Conservation (phyloP, 1,140 invertebrate genomes). For the Spodoptera frugiperda region DNA sequence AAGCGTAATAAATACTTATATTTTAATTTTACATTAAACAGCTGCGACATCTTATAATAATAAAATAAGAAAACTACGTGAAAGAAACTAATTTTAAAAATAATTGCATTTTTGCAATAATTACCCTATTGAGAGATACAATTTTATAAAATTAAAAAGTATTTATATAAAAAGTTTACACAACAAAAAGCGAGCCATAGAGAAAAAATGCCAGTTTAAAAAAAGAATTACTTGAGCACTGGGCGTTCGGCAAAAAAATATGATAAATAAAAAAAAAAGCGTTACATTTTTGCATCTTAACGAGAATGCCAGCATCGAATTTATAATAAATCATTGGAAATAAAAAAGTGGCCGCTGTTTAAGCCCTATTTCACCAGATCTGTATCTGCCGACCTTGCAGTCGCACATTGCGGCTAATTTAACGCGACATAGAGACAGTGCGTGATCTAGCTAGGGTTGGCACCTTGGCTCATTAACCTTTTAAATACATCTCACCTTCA, state of each 20-base stretch:
- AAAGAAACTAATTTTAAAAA: slow-evolving; percentile 6
- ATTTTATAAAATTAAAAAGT: slow-evolving; percentile 20
- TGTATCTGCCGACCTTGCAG: slow-evolving; percentile 35
- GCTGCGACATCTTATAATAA: slow-evolving; percentile 20
- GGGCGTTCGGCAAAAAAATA: neutral
- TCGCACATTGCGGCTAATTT: slow-evolving; percentile 40
- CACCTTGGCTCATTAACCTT: neutral
- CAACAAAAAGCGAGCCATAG: neutral
- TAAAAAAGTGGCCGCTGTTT: slow-evolving; percentile 26
- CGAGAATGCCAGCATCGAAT: slow-evolving; percentile 32
- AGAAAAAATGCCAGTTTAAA: slow-evolving; percentile 2
- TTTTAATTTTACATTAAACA: neutral
- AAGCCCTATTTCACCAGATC: slow-evolving; percentile 37
- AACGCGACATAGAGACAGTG: slow-evolving; percentile 41
- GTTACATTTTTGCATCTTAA: slow-evolving; percentile 35
- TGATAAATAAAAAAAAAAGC: slow-evolving; percentile 19
- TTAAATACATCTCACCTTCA: neutral
- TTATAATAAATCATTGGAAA: slow-evolving; percentile 38
- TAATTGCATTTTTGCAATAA: slow-evolving; percentile 27
- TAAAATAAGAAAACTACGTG: neutral
- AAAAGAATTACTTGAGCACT: neutral
- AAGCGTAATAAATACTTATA: too few species aligned
- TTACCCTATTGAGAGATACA: neutral
- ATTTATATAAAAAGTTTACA: neutral
- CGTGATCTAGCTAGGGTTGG: slow-evolving; percentile 17